phyloP scores from a whole-genome alignment of 1,140 invertebrate genomes.

The Drosophila auraria region DNA sequence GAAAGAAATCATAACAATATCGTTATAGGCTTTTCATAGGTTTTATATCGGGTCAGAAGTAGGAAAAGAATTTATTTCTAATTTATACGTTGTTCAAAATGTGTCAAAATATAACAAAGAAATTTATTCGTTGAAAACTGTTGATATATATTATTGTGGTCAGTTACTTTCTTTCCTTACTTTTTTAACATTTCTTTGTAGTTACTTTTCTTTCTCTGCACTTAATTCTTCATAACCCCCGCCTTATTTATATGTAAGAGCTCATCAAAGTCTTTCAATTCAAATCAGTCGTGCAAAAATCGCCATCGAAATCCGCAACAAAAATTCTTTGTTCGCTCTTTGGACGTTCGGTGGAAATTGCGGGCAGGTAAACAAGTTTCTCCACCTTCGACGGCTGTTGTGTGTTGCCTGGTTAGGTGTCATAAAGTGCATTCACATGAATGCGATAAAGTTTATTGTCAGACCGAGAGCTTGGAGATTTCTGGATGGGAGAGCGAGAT shows the following conservation, averaged over 20 bases:
- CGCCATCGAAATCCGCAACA: slow-evolving; percentile 22
- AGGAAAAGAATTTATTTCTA: too few relatives aligned
- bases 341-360: slow-evolving; percentile 30
- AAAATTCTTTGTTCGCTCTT: slow-evolving; percentile 50
- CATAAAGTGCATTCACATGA: slow-evolving; percentile 84
- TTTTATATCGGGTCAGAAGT: not conserved
- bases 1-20: slow-evolving; percentile 27
- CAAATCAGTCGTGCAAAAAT: slow-evolving; percentile 63
- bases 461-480: slow-evolving; percentile 34
- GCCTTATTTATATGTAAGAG: slow-evolving; percentile 21
- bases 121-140: too few relatives aligned
- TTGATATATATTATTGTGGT: too few relatives aligned
- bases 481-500: slow-evolving; percentile 32
- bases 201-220: slow-evolving; percentile 12
- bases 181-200: not conserved
- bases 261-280: slow-evolving; percentile 54
- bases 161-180: not conserved
- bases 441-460: slow-evolving; percentile 84
- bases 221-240: slow-evolving; percentile 4
- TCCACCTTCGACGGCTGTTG: slow-evolving; percentile 26
- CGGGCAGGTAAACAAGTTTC: slow-evolving; percentile 59
- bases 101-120: not conserved
- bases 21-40: not conserved
- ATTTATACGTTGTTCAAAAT: not conserved
- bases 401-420: slow-evolving; percentile 70